Base-by-base conservation (phyloP, 1,140 invertebrate species). In the Gerris buenoi region DNA sequence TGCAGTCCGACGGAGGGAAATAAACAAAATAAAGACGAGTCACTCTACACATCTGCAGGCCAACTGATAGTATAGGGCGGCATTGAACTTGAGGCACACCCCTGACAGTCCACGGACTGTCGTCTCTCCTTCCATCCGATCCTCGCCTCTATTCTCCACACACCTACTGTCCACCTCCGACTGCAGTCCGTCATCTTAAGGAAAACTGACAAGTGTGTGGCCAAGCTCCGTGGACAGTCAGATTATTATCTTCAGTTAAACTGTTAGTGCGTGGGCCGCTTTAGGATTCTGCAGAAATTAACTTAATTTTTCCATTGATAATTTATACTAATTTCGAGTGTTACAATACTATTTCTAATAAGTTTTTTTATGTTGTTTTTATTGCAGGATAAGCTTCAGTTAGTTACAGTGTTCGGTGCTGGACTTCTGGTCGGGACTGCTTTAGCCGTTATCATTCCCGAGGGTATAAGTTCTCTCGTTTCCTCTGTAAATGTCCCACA, bases 351-450 rank as follows among this genome's bases (percentile, higher is more conserved):
- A 61, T 25, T 5, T 14, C 22, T 66, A 25, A 18, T 2, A 29
- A 2, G 22, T 28, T 46, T 23, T 15, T 18, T 1, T 1, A 14
- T 2, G 2, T 65, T n/a, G 27, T 59, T n/a, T 60, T 28, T 71
- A 71, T 84, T 85, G 65, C 76, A 98, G 94, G 91, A 93, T 66
- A 97, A 95, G 79, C 79, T 98, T 25, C 89, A 96, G 75, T 82
- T 94, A 72, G 87, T 98, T 28, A 97, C 95, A 25, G 87, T 98
- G 29, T 85, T 99, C 61, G 97, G 97, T 62, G 95, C 97, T 62
- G 97, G 97, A 26, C 81, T 99, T 10, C 80, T 99, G n/a, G 93
- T 99, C 58, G 97, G 97, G 2, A 98, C 97, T 66, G 95, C 97
- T 0, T 77, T 99, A 63, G 90, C 93, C 67, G 95, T 99, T 0